Percentiles rank a stretch among this genome's conserved stretches.
Conservation (phyloP, 2,888 invertebrate genomes). For the Melipona bicolor region DNA sequence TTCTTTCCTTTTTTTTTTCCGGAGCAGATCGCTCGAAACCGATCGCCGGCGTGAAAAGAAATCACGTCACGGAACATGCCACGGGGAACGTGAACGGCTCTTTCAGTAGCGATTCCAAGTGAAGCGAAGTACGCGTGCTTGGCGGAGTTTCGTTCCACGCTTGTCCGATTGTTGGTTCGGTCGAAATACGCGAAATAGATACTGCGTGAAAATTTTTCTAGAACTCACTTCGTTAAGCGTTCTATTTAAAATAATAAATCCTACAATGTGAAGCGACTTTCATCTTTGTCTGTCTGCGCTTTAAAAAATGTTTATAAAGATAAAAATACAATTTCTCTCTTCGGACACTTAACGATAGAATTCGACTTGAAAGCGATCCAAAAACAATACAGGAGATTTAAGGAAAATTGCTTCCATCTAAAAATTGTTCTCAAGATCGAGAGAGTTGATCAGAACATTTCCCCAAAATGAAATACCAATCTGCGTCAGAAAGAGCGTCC, state of each 20-base stretch:
- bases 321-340: neutral
- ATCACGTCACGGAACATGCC: slow-evolving; percentile 3
- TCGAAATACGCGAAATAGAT: neutral
- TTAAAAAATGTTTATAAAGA: too few species aligned
- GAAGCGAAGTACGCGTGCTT: neutral
- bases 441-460: neutral
- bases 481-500: neutral
- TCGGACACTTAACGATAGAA: neutral
- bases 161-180: neutral
- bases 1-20: neutral
- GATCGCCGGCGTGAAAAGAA: neutral
- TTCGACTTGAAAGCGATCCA: neutral
- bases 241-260: neutral
- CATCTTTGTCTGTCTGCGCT: too few species aligned
- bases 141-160: neutral
- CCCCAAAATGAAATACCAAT: neutral
- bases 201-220: neutral
- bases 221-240: neutral
- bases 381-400: neutral
- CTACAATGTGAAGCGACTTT: neutral
- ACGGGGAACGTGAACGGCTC: slow-evolving; percentile 24
- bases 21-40: slow-evolving; percentile 7
- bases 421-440: neutral
- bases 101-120: neutral
- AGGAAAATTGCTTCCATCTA: neutral